Evolutionary conservation across 2,797 vertebrate species (phyloP), one percentile per base, ranked within the genome.

Genomic region (Ataeniobius toweri): DNA sequence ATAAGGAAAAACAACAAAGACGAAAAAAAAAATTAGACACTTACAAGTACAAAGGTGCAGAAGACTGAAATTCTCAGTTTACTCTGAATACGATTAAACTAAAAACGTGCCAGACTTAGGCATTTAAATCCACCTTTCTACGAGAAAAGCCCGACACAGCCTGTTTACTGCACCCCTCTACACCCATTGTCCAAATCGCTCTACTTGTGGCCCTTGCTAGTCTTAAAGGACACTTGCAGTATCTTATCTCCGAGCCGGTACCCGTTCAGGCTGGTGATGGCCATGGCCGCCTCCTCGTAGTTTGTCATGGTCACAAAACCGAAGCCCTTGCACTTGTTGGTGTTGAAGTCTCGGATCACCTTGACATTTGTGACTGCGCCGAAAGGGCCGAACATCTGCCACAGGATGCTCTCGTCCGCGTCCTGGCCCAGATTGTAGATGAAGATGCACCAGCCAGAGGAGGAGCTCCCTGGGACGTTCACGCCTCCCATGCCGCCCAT

Each of bases 321-420:
- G 92, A 99, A 99, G 89, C 98, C 98, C 95, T 99, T 99, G 96
- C 98, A 99, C 96, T 99, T 99, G 97, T 99, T 99, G 96, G 97
- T 99, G 97, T 98, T 99, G 96, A 99, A 99, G 95, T 99, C 98
- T 79, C 98, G 97, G 94, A 99, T 99, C 91, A 99, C 98, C 94
- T 99, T 99, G 91, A 99, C 98, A 87, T 99, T 99, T 92, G 97
- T 99, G 94, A 99, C 98, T 0, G 98, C 98, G 10, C 98, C 98
- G 76, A 99, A 99, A 72, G 98, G 98, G 76, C 98, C 98, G 80
- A 99, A 99, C 98, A 99, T 99, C 96, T 99, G 98, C 98, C 98
- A 99, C 77, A 99, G 97, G 93, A 99, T 97, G 94, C 97, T 98
- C 94, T 99, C 98, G 83, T 99, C 98, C 8, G 98, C 97, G 56